Evolutionary conservation across 2,113 vertebrate genomes (phyloP).

Genomic region (Epinephelus moara): DNA sequence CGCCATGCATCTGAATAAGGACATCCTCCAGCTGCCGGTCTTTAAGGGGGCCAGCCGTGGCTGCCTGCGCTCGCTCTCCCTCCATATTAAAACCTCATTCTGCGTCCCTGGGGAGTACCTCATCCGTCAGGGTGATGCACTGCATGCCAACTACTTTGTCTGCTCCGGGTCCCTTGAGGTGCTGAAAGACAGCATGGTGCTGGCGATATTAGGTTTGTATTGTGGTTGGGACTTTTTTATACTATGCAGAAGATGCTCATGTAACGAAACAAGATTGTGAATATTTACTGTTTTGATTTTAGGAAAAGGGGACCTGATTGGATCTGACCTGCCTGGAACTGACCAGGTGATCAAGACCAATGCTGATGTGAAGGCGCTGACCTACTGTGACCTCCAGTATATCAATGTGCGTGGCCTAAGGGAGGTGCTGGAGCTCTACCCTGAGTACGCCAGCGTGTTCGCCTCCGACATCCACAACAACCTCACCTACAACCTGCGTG

Average conservation of each 20-base stretch:
- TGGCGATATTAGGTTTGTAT: conserved; percentile 94
- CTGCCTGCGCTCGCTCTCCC: conserved; percentile 94
- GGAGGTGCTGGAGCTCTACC: conserved; percentile 94
- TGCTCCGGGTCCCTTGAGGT: conserved; percentile 97
- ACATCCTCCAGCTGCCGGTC: conserved; percentile 95
- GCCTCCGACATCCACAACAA: conserved; percentile 91
- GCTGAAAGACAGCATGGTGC: conserved; percentile 92
- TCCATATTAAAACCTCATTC: conserved; percentile 97
- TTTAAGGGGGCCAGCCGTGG: conserved; percentile 94
- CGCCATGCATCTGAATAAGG: conserved; percentile 98
- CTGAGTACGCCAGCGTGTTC: conserved; percentile 92
- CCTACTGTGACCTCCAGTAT: conserved; percentile 96
- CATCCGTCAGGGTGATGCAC: conserved; percentile 92
- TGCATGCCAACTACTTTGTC: conserved; percentile 96
- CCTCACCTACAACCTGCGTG: conserved; percentile 97
- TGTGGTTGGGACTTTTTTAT: neutral
- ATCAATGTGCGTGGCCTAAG: conserved; percentile 90
- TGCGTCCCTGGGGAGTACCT: conserved; percentile 96
- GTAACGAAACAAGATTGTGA: neutral
- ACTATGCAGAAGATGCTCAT: neutral
- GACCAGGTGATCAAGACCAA: conserved; percentile 94
- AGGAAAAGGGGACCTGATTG: conserved; percentile 98
- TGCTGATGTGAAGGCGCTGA: conserved; percentile 94
- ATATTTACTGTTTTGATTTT: conserved; percentile 28
- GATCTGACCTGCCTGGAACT: conserved; percentile 89